These are phyloP conservation scores for Syndactyla subalaris DNA, from an alignment of 2,797 vertebrate genomes.

Conservation along the genomic window DNA sequence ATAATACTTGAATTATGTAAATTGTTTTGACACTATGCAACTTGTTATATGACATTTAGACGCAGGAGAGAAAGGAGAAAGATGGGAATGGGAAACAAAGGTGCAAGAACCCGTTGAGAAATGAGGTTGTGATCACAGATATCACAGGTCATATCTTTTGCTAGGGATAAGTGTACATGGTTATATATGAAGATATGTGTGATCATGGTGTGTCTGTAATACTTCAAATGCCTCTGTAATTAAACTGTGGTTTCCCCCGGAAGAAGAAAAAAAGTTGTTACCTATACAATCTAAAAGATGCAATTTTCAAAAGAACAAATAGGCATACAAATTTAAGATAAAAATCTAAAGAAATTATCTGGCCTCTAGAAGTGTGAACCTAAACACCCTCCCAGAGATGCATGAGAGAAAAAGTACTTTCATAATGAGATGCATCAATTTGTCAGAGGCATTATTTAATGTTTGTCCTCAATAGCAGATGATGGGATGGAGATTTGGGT, in stretches of 20 bases:
- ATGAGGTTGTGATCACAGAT: neutral
- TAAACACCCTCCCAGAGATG: neutral
- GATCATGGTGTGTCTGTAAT: neutral
- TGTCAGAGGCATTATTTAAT: neutral
- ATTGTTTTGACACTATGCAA: neutral
- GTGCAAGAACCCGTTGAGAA: neutral
- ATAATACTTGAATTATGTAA: neutral
- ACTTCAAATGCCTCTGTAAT: neutral
- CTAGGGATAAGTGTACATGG: neutral
- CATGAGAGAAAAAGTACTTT: neutral
- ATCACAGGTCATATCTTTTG: neutral
- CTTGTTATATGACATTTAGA: neutral
- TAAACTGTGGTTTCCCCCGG: neutral
- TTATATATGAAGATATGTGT: neutral
- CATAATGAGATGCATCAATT: neutral
- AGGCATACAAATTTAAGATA: neutral
- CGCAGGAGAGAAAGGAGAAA: neutral
- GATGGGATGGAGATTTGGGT: neutral
- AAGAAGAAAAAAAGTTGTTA: neutral
- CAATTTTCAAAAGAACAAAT: neutral
- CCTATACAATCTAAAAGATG: neutral
- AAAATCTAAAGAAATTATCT: neutral
- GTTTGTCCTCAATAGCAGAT: neutral
- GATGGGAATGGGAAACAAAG: neutral
- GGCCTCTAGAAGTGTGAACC: neutral